Base-by-base conservation (phyloP, 2,888 invertebrate species). In the Nyleta sp. region DNA sequence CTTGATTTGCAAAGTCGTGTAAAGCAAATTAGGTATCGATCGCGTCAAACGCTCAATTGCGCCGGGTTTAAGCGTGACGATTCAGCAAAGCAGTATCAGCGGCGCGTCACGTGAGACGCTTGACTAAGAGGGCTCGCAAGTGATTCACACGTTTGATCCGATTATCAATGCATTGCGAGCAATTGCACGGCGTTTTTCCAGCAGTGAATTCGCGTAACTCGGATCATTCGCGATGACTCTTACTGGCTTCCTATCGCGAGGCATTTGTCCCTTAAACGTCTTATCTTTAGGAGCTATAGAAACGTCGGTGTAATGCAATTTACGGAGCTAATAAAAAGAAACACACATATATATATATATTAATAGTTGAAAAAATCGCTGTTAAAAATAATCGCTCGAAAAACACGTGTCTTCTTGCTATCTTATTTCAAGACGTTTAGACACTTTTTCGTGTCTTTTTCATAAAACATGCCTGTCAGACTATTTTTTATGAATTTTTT, bases 131-230 rank as follows among this genome's bases (percentile, higher is more conserved):
- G 15, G 52, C 60, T 60, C 42, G 42, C 46, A 44, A 71, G 46
- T 62, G 71, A 71, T 71, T 71, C 71, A 70, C 70, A 59, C 28
- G 53, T 35, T 46, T 62, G 71, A 71, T 71, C 71, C 71, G 62
- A 71, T 71, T 71, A 62, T 62, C 71, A 62, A 59, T 53, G 46
- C 53, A 31, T 7, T 24, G 52, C 50, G 22, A 62, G 62, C 53
- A 53, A 71, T 71, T 62, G 53, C 71, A 42, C 48, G 70, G 10
- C 52, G 52, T 28, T 55, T 60, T 59, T 53, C 42, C 22, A 46
- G 11, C 33, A 11, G 24, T 35, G 62, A 64, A 52, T 68, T 48
- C 57, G 24, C 15, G 48, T 33, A 38, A 38, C 15, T 28, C 13
- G 48, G 15, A 35, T 46, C 38, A 35, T 6, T 44, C 38, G 22